Percentiles rank a stretch among this genome's conserved stretches.
Conservation (phyloP, 2,888 invertebrate genomes). For the Pogonocherus hispidulus region DNA sequence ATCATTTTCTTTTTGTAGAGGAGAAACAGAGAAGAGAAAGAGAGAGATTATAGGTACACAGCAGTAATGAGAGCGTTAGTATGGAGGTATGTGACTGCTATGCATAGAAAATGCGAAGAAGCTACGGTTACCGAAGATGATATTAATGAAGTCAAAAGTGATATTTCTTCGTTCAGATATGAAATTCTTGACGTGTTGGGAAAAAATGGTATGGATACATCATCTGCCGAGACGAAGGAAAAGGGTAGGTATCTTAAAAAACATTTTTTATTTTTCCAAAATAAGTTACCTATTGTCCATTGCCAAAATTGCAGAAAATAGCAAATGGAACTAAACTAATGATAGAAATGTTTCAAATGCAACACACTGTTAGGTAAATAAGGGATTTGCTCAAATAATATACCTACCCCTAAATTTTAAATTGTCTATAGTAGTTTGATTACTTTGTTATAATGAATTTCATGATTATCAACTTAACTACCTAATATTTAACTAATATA, state of each 20-base stretch:
- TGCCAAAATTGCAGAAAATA: too few relatives aligned
- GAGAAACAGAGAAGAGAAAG: slow-evolving; percentile 76
- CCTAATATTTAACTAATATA: too few relatives aligned
- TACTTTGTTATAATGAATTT: too few relatives aligned
- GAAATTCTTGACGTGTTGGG: slow-evolving; percentile 92
- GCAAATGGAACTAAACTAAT: too few relatives aligned
- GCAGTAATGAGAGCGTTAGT: slow-evolving; percentile 91
- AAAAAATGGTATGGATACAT: slow-evolving; percentile 89
- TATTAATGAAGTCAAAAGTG: slow-evolving; percentile 94
- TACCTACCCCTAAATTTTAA: too few relatives aligned
- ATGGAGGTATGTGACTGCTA: slow-evolving; percentile 92
- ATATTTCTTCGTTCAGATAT: slow-evolving; percentile 91
- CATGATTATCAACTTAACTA: too few relatives aligned
- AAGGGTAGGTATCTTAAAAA: slow-evolving; percentile 79
- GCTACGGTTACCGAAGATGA: slow-evolving; percentile 93
- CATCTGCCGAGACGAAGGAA: slow-evolving; percentile 80
- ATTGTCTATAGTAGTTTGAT: too few relatives aligned
- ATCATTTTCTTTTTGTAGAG: slow-evolving; percentile 64
- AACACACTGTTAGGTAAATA: too few relatives aligned
- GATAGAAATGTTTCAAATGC: too few relatives aligned
- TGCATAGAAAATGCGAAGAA: slow-evolving; percentile 87
- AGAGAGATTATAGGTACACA: slow-evolving; percentile 79
- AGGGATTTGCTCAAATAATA: too few relatives aligned
- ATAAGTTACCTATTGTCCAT: too few relatives aligned
- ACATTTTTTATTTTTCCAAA: too few relatives aligned